A percentile compares a stretch with the other conserved stretches of the same genome.
phyloP scores from a whole-genome alignment of 2,113 vertebrate species.

The Anas platyrhynchos region DNA sequence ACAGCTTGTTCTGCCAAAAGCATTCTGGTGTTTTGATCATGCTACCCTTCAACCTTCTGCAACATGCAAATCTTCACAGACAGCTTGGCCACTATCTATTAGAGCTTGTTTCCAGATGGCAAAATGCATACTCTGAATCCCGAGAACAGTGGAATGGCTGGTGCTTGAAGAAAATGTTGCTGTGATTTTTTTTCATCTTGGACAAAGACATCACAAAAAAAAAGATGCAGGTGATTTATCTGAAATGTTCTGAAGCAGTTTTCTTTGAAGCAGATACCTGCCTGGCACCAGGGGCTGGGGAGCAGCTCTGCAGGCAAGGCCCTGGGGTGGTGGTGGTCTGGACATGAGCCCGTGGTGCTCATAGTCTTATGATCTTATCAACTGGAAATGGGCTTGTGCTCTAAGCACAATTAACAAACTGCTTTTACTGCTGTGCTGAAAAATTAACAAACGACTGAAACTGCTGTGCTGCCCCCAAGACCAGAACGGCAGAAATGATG shows the following conservation, averaged over 20 bases:
- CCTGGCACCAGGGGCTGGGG: not conserved
- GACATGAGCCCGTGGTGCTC: accelerated
- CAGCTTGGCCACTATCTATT: not conserved
- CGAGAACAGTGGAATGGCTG: not conserved
- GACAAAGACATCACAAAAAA: not conserved
- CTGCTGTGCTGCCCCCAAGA: not conserved
- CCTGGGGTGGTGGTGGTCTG: not conserved
- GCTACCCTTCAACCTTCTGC: conserved; percentile 13
- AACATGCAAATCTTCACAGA: conserved; percentile 4
- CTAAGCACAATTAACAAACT: not conserved
- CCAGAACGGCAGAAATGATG: not conserved
- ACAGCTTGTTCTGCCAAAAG: conserved; percentile 26
- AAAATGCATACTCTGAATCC: not conserved
- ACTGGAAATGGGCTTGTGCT: not conserved
- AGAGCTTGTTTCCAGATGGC: not conserved
- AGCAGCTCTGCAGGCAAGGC: not conserved
- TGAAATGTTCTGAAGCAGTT: not conserved
- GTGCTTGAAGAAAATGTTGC: not conserved
- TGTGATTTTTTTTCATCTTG: not conserved
- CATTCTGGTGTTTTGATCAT: not conserved
- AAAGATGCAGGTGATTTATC: not conserved
- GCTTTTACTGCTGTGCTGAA: no score
- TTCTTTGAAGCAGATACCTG: not conserved
- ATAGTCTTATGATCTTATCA: not conserved
- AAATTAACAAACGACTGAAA: not conserved